phyloP scores from a whole-genome alignment of 2,113 vertebrate species.

The Carassius carassius region DNA sequence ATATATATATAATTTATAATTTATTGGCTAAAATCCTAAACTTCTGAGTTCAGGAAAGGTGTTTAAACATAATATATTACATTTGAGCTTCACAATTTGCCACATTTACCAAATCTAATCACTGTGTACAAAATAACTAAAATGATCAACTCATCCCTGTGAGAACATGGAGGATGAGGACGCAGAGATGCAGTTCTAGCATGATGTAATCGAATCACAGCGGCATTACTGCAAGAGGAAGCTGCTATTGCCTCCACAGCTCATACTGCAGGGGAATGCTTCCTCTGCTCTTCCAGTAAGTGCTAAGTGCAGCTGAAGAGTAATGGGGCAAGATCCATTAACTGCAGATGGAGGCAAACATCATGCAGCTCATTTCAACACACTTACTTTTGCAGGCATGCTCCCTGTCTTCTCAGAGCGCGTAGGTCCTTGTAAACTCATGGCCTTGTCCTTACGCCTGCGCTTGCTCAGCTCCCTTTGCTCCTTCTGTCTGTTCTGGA shows the following conservation, averaged over 20 bases:
- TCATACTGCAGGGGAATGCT: conserved; percentile 37
- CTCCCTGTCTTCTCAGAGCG: conserved; percentile 77
- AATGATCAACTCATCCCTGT: background rate
- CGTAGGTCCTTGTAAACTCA: conserved; percentile 80
- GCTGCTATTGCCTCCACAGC: conserved; percentile 7
- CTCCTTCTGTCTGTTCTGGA: conserved; percentile 93
- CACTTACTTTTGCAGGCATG: conserved; percentile 87
- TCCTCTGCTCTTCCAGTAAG: conserved; percentile 71
- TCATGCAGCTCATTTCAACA: background rate
- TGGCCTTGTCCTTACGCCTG: conserved; percentile 83
- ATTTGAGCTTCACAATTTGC: background rate
- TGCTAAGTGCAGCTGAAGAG: conserved; percentile 65
- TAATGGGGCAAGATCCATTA: conserved; percentile 72
- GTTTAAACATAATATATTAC: background rate
- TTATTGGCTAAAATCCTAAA: background rate
- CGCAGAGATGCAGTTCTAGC: background rate
- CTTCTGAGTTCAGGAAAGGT: background rate
- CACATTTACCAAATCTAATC: background rate
- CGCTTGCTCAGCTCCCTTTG: conserved; percentile 86
- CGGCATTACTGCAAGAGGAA: conserved; percentile 21
- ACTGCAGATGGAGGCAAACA: conserved; percentile 6
- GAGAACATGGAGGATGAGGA: background rate
- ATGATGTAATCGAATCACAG: conserved; percentile 32
- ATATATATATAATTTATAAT: background rate
- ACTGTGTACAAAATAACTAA: background rate